Conservation (phyloP, 2,888 invertebrate species). For the Crocallis elinguaria region DNA sequence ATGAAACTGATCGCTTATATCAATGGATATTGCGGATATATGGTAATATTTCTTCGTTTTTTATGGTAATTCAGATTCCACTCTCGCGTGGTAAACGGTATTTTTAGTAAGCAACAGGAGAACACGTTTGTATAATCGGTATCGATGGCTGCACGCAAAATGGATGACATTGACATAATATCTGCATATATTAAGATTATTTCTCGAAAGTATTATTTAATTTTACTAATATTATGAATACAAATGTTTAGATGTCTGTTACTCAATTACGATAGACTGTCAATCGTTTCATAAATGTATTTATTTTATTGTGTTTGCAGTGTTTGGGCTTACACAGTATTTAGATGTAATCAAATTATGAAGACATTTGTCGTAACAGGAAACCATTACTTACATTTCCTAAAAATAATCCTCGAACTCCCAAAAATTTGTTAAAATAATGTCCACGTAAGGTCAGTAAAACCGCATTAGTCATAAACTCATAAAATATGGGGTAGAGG, state of each 20-base stretch:
- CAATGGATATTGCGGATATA: constrained; percentile 1
- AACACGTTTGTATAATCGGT: neutral
- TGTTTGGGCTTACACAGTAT: too few relatives aligned
- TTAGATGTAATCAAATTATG: too few relatives aligned
- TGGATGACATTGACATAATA: too few relatives aligned
- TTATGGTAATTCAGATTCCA: constrained; percentile 7
- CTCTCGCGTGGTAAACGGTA: constrained; percentile 6
- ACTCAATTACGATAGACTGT: too few relatives aligned
- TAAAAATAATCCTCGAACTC: constrained; percentile 29
- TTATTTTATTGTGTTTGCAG: too few relatives aligned
- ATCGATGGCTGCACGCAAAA: too few relatives aligned
- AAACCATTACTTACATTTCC: neutral
- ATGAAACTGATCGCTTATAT: neutral
- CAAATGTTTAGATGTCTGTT: too few relatives aligned
- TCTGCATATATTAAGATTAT: too few relatives aligned
- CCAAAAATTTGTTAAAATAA: constrained; percentile 21
- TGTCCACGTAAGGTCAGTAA: constrained; percentile 21
- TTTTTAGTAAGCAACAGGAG: neutral
- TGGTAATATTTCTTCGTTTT: too few relatives aligned
- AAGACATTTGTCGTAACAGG: neutral
- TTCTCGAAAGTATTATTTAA: too few relatives aligned
- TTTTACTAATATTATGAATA: too few relatives aligned
- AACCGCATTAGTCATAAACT: constrained; percentile 35
- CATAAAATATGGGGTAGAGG: constrained; percentile 40
- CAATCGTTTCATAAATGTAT: too few relatives aligned